Conservation (phyloP, 30 jellyfish, hydroid and myxozoan species). For the Aurelia aurita region DNA sequence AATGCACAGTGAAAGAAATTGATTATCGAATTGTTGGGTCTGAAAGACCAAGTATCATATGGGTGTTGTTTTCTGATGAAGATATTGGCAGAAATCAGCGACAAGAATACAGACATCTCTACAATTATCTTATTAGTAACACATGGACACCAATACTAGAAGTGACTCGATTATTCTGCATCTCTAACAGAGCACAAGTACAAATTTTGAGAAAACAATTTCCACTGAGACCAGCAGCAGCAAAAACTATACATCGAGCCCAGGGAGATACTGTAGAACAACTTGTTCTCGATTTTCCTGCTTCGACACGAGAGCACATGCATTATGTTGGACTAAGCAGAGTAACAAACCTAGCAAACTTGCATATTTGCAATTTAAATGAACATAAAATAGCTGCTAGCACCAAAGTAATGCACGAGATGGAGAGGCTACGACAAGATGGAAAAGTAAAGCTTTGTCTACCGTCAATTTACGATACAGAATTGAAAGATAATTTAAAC, state of each 20-base stretch:
- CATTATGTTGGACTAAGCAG: conserved; percentile 36
- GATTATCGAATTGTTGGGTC: too few species aligned
- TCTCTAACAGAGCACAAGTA: too few species aligned
- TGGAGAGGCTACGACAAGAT: conserved; percentile 7
- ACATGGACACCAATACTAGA: conserved; percentile 35
- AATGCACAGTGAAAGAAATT: conserved; percentile 6
- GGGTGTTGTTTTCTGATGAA: too few species aligned
- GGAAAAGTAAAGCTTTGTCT: not conserved
- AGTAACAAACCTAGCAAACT: not conserved
- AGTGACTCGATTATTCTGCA: not conserved
- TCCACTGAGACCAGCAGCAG: conserved; percentile 36
- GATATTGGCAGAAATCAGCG: conserved; percentile 10
- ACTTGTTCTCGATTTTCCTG: not conserved
- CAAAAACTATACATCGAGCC: conserved; percentile 16
- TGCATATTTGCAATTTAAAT: not conserved
- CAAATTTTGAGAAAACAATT: too few species aligned
- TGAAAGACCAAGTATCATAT: conserved; percentile 13
- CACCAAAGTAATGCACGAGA: conserved; percentile 4
- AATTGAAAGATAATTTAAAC: not conserved
- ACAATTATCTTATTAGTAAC: not conserved
- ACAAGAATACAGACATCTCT: not conserved
- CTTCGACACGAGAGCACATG: conserved; percentile 15
- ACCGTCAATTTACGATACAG: not conserved
- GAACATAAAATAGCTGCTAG: not conserved
- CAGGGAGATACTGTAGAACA: conserved; percentile 30